Evolutionary conservation across 2,113 vertebrate species (phyloP).

Genomic region (Shinisaurus crocodilurus): DNA sequence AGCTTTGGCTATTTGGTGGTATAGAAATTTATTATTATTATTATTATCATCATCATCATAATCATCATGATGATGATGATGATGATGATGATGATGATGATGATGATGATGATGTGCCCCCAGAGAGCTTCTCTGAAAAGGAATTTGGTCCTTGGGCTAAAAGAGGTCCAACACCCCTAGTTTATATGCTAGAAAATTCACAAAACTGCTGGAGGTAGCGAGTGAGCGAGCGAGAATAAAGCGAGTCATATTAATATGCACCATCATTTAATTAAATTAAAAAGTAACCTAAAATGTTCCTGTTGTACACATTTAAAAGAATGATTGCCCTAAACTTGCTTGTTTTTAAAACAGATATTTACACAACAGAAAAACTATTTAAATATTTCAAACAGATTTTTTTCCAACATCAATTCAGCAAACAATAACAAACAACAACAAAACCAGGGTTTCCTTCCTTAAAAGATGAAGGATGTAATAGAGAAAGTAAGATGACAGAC

Average conservation of each 20-base stretch:
- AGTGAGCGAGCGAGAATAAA: neutral
- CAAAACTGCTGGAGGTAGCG: too few species aligned
- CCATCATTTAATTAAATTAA: conserved; percentile 34
- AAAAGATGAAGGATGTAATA: neutral
- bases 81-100: too few species aligned
- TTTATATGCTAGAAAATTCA: neutral
- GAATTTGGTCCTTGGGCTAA: too few species aligned
- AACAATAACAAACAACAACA: neutral
- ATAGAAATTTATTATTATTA: too few species aligned
- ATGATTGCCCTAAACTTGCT: neutral
- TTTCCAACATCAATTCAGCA: too few species aligned
- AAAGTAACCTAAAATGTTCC: neutral
- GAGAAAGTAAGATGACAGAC: neutral
- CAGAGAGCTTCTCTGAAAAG: too few species aligned
- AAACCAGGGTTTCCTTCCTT: neutral
- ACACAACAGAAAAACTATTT: neutral
- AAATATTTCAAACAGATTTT: conserved; percentile 7
- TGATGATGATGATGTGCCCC: too few species aligned
- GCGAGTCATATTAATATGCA: neutral
- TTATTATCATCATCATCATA: too few species aligned
- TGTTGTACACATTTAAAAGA: neutral
- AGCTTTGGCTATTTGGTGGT: too few species aligned
- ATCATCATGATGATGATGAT: too few species aligned
- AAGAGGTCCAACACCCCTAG: neutral
- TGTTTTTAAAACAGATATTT: conserved; percentile 9